Base-by-base conservation (phyloP, 2,113 vertebrate species). In the Amblyornis subalaris region DNA sequence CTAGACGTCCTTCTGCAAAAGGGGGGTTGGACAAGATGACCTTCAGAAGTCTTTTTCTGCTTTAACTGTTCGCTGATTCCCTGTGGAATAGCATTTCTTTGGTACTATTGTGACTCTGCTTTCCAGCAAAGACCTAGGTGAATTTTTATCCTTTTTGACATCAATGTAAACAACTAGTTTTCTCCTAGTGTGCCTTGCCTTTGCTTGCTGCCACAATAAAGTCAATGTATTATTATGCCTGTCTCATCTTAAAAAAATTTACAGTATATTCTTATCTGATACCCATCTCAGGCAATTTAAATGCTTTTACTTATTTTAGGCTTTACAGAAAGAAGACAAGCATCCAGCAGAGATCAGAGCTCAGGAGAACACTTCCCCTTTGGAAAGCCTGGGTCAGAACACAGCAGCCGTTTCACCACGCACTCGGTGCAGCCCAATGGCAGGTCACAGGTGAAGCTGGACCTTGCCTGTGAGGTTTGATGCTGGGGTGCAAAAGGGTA, bases 341-440 rank as follows among this genome's bases (percentile, higher is more conserved):
- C 22, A 35, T 51, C 40, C 40, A 33, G 54, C 44, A 85, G 33
- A 64, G 33, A 23, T 54, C 15, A 58, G 33, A 66, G 33, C 21
- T 29, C 23, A 47, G 78, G 74, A 55, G 53, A 26, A 22, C 0
- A 2, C 2, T 50, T 82, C 1, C 4, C 12, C 14, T 26, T 25
- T 51, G 69, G 71, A 72, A 67, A 65, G 72, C 44, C 48, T 3
- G 1, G 26, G 24, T 55, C 26, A 51, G 71, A 7, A 20, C 5
- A 6, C 57, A 67, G 53, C 55, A 47, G 35, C 22, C 4, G 0
- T 61, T 64, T 80, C 19, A 25, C 3, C 2, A 0, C 3, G 42
- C 12, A 2, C 29, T 57, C 3, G 1, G 9, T 61, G 45, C 16
- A 53, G 70, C 22, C 36, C 1, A 0, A 48, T 38, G 62, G 45